phyloP scores from a whole-genome alignment of 2,113 vertebrate species.

The Pseudorhombus dupliciocellatus region DNA sequence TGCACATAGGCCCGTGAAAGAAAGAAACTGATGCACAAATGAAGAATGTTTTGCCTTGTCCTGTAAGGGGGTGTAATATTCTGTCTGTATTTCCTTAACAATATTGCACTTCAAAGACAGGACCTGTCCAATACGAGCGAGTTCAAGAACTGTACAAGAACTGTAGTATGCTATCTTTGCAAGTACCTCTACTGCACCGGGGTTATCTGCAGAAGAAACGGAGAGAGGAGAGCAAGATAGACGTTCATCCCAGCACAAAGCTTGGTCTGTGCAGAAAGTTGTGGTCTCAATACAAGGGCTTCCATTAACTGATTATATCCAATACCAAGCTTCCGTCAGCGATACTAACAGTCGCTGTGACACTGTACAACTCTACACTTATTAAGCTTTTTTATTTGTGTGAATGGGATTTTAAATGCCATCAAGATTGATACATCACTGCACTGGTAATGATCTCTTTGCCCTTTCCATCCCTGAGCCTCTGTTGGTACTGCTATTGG shows the following conservation, averaged over 20 bases:
- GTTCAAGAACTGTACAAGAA: slow-evolving; percentile 53
- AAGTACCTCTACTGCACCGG: slow-evolving; percentile 39
- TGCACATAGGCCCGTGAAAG: slow-evolving; percentile 37
- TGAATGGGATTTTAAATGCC: slow-evolving; percentile 44
- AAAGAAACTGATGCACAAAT: slow-evolving; percentile 59
- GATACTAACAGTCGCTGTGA: slow-evolving; percentile 59
- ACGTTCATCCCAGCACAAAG: neutral
- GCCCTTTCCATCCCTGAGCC: slow-evolving; percentile 37
- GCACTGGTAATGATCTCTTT: slow-evolving; percentile 25
- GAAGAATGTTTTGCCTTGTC: slow-evolving; percentile 53
- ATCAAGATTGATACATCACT: slow-evolving; percentile 39
- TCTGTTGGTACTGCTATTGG: slow-evolving; percentile 52
- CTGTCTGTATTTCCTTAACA: slow-evolving; percentile 53
- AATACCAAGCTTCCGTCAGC: neutral
- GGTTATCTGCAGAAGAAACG: slow-evolving; percentile 42
- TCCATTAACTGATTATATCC: slow-evolving; percentile 24
- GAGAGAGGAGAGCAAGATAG: neutral
- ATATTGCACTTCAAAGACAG: slow-evolving; percentile 68
- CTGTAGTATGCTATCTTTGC: slow-evolving; percentile 47
- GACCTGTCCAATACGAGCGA: slow-evolving; percentile 40
- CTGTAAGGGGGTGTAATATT: slow-evolving; percentile 34
- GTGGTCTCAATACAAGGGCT: slow-evolving; percentile 44
- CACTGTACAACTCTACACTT: slow-evolving; percentile 37
- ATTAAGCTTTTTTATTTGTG: slow-evolving; percentile 61
- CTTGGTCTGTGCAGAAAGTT: slow-evolving; percentile 26